Percentiles rank a stretch among this genome's conserved stretches.
Conservation (phyloP, 2,797 vertebrate genomes). For the Sternarchorhynchus goeldii region DNA sequence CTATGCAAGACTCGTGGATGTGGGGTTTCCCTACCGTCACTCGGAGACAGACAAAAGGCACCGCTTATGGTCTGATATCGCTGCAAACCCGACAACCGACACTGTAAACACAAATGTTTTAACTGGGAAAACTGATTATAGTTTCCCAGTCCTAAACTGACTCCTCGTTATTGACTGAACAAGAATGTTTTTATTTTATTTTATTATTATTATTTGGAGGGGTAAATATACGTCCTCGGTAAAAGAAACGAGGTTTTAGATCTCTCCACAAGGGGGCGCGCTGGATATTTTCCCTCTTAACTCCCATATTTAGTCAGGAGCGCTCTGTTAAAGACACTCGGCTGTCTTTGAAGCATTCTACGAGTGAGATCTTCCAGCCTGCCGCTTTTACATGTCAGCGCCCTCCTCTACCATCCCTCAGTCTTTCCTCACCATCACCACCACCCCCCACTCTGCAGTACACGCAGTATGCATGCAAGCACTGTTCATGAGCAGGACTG, state of each 20-base stretch:
- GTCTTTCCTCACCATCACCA: not conserved
- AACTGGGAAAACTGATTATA: no score
- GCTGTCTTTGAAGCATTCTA: slow-evolving; percentile 50
- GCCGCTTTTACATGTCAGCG: not conserved
- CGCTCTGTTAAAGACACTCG: slow-evolving; percentile 1
- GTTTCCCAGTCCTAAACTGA: no score
- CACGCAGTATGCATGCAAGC: no score
- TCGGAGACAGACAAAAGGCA: slow-evolving; percentile 34
- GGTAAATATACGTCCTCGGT: not conserved
- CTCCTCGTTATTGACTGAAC: no score
- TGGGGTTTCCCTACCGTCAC: slow-evolving; percentile 73
- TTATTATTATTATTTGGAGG: no score
- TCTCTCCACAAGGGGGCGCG: slow-evolving; percentile 46
- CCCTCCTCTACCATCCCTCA: slow-evolving; percentile 16
- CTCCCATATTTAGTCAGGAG: slow-evolving; percentile 77
- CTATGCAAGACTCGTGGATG: slow-evolving; percentile 49
- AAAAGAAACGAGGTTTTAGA: slow-evolving; percentile 23
- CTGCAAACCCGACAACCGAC: no score
- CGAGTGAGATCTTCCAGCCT: slow-evolving; percentile 39
- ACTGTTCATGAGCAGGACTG: no score
- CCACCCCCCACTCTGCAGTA: not conserved
- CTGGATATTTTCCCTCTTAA: slow-evolving; percentile 55
- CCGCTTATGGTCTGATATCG: not conserved
- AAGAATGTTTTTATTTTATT: not conserved
- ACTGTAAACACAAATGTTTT: no score